Evolutionary conservation across 2,888 invertebrate species (phyloP).

Genomic region (Volucella bombylans): DNA sequence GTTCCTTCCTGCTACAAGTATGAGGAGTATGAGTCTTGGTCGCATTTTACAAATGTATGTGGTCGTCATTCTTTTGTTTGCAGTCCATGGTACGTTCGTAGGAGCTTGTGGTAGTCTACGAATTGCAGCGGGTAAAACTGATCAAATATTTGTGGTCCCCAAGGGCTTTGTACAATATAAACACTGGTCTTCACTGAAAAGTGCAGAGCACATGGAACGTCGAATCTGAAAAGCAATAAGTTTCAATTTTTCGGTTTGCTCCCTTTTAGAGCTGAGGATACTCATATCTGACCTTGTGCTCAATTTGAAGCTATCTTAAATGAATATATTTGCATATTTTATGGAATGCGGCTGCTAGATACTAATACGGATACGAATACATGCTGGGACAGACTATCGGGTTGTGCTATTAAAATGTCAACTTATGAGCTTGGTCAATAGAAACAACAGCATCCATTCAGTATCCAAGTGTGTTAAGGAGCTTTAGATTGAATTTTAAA

Average conservation of each 20-base stretch:
- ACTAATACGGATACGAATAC: neutral
- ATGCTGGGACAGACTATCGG: neutral
- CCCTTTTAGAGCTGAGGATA: constrained; percentile 7
- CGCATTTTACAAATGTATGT: neutral
- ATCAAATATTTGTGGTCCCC: constrained; percentile 71
- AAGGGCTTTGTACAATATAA: constrained; percentile 60
- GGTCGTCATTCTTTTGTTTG: constrained; percentile 40
- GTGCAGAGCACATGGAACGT: constrained; percentile 10
- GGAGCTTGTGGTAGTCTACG: constrained; percentile 21
- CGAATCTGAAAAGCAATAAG: constrained; percentile 23
- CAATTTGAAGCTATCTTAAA: constrained; percentile 65
- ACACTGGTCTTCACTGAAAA: constrained; percentile 23
- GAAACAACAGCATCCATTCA: constrained; percentile 6
- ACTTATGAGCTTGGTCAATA: constrained; percentile 49
- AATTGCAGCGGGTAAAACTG: constrained; percentile 60
- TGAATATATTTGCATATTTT: constrained; percentile 72
- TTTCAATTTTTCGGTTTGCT: constrained; percentile 39
- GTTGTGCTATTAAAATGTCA: constrained; percentile 46
- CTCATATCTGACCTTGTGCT: constrained; percentile 54
- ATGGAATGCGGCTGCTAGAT: constrained; percentile 57
- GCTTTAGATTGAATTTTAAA: constrained; percentile 3
- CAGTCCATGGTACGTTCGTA: constrained; percentile 21
- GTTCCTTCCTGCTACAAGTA: neutral
- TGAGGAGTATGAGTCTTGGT: neutral
- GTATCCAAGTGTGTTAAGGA: neutral